Percentiles rank a stretch among this genome's conserved stretches.
phyloP scores from a whole-genome alignment of 2,113 vertebrate species.

The Thymallus thymallus region DNA sequence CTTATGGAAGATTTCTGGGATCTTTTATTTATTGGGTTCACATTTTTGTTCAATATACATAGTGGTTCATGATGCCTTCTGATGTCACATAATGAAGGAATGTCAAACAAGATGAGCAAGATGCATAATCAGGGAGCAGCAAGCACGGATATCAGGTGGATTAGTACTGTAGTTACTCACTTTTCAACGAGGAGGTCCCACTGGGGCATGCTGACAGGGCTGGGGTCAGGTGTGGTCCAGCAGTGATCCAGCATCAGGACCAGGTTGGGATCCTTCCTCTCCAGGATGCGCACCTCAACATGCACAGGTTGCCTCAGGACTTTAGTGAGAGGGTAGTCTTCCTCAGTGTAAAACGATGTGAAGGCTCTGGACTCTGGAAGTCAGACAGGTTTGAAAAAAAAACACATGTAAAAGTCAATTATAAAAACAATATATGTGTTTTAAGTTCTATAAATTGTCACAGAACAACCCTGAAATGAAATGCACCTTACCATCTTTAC shows the following conservation, averaged over 20 bases:
- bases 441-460: too few species aligned
- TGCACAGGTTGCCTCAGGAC: slow-evolving; percentile 59
- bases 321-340: slow-evolving; percentile 70
- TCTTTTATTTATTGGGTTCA: too few species aligned
- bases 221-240: slow-evolving; percentile 63
- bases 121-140: too few species aligned
- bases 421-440: too few species aligned
- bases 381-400: too few species aligned
- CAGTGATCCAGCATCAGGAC: slow-evolving; percentile 66
- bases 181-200: slow-evolving; percentile 70
- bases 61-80: too few species aligned
- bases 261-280: slow-evolving; percentile 60
- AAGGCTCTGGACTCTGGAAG: slow-evolving; percentile 51
- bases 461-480: too few species aligned
- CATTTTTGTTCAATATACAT: too few species aligned
- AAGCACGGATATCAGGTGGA: background rate
- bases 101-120: too few species aligned
- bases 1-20: too few species aligned
- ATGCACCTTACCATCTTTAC: background rate
- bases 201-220: slow-evolving; percentile 56
- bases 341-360: slow-evolving; percentile 61
- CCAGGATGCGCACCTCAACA: slow-evolving; percentile 62
- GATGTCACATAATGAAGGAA: too few species aligned
- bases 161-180: slow-evolving; percentile 37
- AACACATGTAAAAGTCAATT: too few species aligned